Evolutionary conservation across 1,140 invertebrate genomes (phyloP), one percentile per base, ranked within the genome.

Genomic region (Helicoverpa armigera): DNA sequence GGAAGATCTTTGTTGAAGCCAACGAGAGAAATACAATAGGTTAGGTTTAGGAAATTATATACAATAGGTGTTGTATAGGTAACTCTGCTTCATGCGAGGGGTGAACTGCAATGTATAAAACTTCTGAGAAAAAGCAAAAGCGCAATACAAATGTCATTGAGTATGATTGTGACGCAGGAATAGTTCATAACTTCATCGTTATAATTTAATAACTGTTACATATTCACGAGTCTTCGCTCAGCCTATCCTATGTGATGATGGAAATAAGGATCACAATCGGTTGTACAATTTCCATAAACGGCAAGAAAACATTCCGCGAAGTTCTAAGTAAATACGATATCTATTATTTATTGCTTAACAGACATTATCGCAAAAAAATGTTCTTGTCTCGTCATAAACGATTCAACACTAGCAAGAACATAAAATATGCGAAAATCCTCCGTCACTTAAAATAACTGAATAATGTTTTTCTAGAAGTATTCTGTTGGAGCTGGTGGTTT

Each of bases 391-490:
- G 51, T 73, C 70, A 73, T 70, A 70, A 70, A 73, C 53, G 31
- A 13, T 73, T 56, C 48, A 35, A 73, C 69, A 29, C 3, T 2
- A n/a, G 14, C 12, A 54, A 58, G 16, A 54, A 77, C 18, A 77
- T 77, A 77, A 77, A 63, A 65, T 61, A 77, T 77, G 58, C 54
- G 60, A 77, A 77, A 63, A 77, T 65, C 74, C 74, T 63, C 74
- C 74, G 14, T 53, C 43, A 43, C 11, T 61, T 75, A 51, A 35
- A 60, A 51, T 63, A n/a, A 63, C 29, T 63, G 50, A n/a, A 65
- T 77, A 73, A 73, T 63, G 58, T 51, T 23, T 53, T 65, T 65
- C 60, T 58, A 77, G 74, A 35, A 65, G 11, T 60, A 12, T 75
- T 75, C 73, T 53, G 4, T 53, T 75, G 23, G 10, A 29, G 43